Conservation (phyloP, 1,140 invertebrate genomes). For the Cheumatopsyche charites region DNA sequence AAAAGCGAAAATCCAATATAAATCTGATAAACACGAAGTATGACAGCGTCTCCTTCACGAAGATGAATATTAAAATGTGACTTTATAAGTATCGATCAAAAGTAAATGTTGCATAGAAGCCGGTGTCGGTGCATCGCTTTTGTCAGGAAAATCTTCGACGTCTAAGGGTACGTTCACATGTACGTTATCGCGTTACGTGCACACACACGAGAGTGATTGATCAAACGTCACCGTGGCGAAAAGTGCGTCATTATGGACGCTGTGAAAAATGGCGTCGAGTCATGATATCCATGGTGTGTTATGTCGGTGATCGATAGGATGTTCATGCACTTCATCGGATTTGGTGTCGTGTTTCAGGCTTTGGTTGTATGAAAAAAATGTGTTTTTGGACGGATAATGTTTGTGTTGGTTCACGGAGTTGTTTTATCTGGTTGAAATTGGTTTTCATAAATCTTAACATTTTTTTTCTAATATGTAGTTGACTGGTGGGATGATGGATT, state of each 20-base stretch:
- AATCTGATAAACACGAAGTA: not conserved
- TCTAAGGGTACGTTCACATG: not conserved
- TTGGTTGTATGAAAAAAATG: not conserved
- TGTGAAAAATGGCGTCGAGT: conserved; percentile 32
- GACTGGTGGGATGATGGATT: too few species aligned
- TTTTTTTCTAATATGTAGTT: not conserved
- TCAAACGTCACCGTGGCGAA: conserved; percentile 35
- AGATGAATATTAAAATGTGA: not conserved
- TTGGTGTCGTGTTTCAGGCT: not conserved
- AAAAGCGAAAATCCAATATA: not conserved
- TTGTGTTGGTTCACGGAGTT: not conserved
- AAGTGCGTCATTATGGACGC: conserved; percentile 34
- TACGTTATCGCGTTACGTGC: not conserved
- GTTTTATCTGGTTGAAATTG: not conserved
- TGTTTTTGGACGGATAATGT: not conserved
- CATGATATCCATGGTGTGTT: conserved; percentile 12
- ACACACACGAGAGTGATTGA: conserved; percentile 24
- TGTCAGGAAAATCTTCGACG: not conserved
- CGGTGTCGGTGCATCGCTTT: not conserved
- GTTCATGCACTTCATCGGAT: not conserved
- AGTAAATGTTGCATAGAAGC: not conserved
- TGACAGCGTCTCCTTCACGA: not conserved
- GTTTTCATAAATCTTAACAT: not conserved
- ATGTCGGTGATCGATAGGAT: conserved; percentile 9
- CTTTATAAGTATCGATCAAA: not conserved